A percentile compares a stretch with the other conserved stretches of the same genome.
phyloP scores from a whole-genome alignment of 2,888 invertebrate genomes.

The Drosophila sordidula region DNA sequence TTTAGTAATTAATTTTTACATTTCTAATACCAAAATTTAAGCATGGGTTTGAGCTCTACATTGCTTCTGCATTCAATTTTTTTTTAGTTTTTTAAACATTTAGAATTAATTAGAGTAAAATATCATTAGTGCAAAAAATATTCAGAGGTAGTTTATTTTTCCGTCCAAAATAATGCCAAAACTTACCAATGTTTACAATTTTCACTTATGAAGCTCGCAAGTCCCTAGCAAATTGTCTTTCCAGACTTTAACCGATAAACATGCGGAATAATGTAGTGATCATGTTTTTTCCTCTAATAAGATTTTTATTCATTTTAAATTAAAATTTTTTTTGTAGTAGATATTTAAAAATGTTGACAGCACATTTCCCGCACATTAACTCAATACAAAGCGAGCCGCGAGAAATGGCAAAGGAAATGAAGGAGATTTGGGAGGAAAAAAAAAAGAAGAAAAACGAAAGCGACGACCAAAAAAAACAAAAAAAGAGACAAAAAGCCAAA shows the following conservation, averaged over 20 bases:
- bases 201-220: too few species aligned
- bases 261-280: not conserved
- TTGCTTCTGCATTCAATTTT: too few species aligned
- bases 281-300: not conserved
- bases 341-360: conserved; percentile 33
- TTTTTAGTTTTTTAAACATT: too few species aligned
- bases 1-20: too few species aligned
- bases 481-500: conserved; percentile 31
- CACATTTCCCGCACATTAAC: conserved; percentile 54
- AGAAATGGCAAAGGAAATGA: conserved; percentile 52
- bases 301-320: not conserved
- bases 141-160: too few species aligned
- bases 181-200: too few species aligned
- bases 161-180: too few species aligned
- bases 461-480: conserved; percentile 9
- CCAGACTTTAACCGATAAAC: not conserved
- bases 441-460: conserved; percentile 22
- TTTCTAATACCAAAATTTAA: too few species aligned
- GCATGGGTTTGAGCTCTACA: too few species aligned
- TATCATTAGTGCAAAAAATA: too few species aligned
- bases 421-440: conserved; percentile 33
- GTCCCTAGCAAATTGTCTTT: not conserved
- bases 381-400: conserved; percentile 27
- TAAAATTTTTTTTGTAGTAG: conserved; percentile 18
- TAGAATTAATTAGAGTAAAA: too few species aligned